Base-by-base conservation (phyloP, 2,113 vertebrate species). In the Scomber colias region DNA sequence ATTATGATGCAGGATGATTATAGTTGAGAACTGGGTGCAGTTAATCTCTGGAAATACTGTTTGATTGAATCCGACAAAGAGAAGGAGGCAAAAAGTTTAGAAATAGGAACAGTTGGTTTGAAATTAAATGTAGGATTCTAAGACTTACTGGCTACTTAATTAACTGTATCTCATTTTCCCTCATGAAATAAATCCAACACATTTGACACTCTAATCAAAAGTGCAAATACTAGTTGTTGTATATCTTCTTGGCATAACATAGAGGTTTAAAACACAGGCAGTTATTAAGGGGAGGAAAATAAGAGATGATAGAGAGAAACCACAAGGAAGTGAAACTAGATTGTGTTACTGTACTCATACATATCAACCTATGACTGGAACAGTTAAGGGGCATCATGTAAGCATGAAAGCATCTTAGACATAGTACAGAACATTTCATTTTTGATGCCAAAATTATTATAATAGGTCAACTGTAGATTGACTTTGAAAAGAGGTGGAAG, bases 21-120 rank as follows among this genome's bases (percentile, higher is more conserved):
- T 31, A 61, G 54, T 13, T 5, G 12, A 77, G 15, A 65, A 8
- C 56, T 17, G 57, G 11, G 11, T 45, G 76, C 5, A 45, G 40
- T 59, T 77, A 6, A 67, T 68, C 11, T 67, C 59, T 77, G 11
- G 15, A 51, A 65, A 54, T 31, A 45, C 7, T 0, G 2, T 66
- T 49, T 63, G 24, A 70, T 67, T n/a, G 80, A 75, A 64, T 79
- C 24, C 65, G 45, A 17, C 12, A 15, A 60, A 44, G 10, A 24
- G 31, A 24, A 21, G 17, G 10, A 49, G 17, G 9, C 5, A 56
- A 46, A 40, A 49, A 14, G n/a, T 54, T 40, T 45, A 40, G n/a
- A 69, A 79, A 66, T 16, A 2, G 9, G 13, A 46, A 60, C 62
- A 60, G 14, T 27, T 69, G 44, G 12, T 40, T 30, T 49, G n/a